Evolutionary conservation across 2,888 invertebrate species (phyloP), one percentile per base, ranked within the genome.

Genomic region (Chydorus sphaericus): DNA sequence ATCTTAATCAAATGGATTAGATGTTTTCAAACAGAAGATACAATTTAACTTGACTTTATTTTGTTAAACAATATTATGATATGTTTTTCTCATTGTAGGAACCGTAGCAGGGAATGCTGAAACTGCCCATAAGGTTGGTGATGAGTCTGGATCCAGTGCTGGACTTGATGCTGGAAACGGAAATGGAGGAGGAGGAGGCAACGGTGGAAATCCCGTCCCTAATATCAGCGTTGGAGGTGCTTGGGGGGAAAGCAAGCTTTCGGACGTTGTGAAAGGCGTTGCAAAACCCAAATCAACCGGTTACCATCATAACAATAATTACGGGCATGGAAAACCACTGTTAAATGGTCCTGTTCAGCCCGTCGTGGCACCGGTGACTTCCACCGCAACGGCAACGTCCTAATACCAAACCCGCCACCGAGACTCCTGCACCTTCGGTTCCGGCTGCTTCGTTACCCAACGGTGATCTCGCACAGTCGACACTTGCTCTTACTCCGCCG

Each of bases 191-290:
- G 30, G 36, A 16, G 20, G 48, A 23, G 11, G 29, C 55, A 33
- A 20, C 11, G 16, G 55, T 16, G 31, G 37, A 14, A 18, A 28
- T n/a, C n/a, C n/a, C n/a, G n/a, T n/a, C n/a, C n/a, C n/a, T 18
- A 18, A 30, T 7, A 18, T 11, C 30, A 28, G 36, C 37, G 56
- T 23, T 18, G 29, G 36, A 29, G 28, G 56, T 36, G 33, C 30
- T 31, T 53, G 53, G 39, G 28, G 57, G 16, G 20, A 48, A 36
- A 23, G 54, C 68, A 79, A 84, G 67, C 74, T 85, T 65, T 80
- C 85, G 11, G 86, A 86, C 69, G 85, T 86, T 44, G 85, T 86
- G 50, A 84, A 84, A 64, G 83, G 83, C 57, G 81, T 80, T 38
- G 79, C 78, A 53, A 80, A 77, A 67, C 71, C 75, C 61, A 77